These are phyloP conservation scores for Thymelicus sylvestris DNA, from an alignment of 2,888 invertebrate genomes.

Conservation along the genomic window DNA sequence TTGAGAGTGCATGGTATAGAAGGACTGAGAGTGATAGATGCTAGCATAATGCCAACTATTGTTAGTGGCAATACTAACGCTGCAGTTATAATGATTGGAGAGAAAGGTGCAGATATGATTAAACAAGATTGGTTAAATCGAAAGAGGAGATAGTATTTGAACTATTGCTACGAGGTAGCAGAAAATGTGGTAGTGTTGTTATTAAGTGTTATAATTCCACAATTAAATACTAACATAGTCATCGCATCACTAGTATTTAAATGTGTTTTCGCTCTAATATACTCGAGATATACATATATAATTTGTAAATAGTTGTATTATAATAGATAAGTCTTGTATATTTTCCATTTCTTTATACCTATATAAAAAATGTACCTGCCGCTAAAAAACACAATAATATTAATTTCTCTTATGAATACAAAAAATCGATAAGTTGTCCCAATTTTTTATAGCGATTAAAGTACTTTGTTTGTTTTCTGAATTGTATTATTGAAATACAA, in stretches of 20 bases:
- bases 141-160: slow-evolving; percentile 57
- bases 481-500: too few species aligned
- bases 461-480: too few species aligned
- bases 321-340: background rate
- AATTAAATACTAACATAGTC: background rate
- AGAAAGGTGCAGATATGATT: slow-evolving; percentile 94
- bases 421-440: too few species aligned
- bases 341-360: too few species aligned
- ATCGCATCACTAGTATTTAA: background rate
- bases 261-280: background rate
- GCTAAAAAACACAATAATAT: too few species aligned
- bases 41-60: slow-evolving; percentile 95
- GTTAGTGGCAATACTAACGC: slow-evolving; percentile 96
- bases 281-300: background rate
- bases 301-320: background rate
- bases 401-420: too few species aligned
- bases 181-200: slow-evolving; percentile 22
- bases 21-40: slow-evolving; percentile 93
- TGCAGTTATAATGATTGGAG: slow-evolving; percentile 96
- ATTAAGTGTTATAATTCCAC: background rate
- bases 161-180: background rate
- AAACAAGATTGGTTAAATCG: slow-evolving; percentile 91
- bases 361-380: too few species aligned
- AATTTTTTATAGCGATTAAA: too few species aligned
- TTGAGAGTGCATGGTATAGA: slow-evolving; percentile 91